Percentiles rank a stretch among this genome's conserved stretches.
phyloP scores from a whole-genome alignment of 2,888 invertebrate species.

The Halictus quadricinctus region DNA sequence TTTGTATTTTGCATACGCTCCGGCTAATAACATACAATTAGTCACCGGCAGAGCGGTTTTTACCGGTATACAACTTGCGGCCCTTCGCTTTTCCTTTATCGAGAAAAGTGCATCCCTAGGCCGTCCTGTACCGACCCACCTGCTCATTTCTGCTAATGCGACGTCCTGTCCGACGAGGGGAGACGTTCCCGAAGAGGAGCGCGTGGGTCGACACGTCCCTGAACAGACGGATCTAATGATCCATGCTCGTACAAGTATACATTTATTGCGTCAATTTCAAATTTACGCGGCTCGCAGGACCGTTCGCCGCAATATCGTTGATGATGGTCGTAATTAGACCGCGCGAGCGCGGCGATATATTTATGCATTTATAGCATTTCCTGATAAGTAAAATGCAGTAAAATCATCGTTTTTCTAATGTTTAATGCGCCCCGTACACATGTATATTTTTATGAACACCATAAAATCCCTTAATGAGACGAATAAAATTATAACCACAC shows the following conservation, averaged over 20 bases:
- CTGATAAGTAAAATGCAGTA: neutral
- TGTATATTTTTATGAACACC: neutral
- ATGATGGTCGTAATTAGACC: neutral
- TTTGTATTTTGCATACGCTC: slow-evolving; percentile 6
- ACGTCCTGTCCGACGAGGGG: neutral
- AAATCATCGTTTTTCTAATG: neutral
- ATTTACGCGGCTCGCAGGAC: neutral
- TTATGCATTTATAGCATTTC: neutral
- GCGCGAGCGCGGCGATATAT: neutral
- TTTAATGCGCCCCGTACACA: neutral
- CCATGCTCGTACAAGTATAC: neutral
- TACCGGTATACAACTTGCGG: neutral
- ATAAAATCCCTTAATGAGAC: neutral
- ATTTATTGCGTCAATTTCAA: neutral
- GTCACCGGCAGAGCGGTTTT: neutral
- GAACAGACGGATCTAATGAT: neutral
- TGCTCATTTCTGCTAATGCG: neutral
- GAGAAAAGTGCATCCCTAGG: slow-evolving; percentile 1
- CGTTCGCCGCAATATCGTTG: neutral
- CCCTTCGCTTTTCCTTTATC: slow-evolving; percentile 17
- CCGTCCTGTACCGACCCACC: neutral
- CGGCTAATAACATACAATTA: slow-evolving; percentile 38
- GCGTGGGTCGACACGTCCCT: neutral
- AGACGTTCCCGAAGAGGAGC: neutral
- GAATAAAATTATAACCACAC: neutral